Evolutionary conservation across 2,888 invertebrate genomes (phyloP), one percentile per base, ranked within the genome.

Genomic region (Drosophila recens): DNA sequence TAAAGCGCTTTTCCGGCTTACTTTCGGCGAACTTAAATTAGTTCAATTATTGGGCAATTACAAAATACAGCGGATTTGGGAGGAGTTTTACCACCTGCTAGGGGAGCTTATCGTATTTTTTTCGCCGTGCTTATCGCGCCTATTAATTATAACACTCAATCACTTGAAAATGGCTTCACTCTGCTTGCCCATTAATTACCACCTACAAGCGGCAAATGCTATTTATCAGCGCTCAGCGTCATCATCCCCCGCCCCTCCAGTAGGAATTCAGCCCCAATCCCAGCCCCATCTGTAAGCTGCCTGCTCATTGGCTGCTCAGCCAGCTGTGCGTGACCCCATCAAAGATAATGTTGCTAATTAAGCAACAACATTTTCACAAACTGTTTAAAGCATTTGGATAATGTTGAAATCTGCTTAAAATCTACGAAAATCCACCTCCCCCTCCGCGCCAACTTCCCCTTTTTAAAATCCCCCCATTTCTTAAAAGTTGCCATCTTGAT

Each of bases 281-380:
- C 27, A 8, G 27, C 15, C 27, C 42, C 57, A 33, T 11, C 33
- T 11, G 4, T 5, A n/a, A 33, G 27, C 46, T 38, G n/a, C 23
- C 15, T n/a, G 48, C 57, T 53, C 33, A 17, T 52, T 46, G 57
- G 45, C 45, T 73, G 79, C 67, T 58, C 57, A 65, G 57, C 71
- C 58, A 67, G 57, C 64, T 79, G 75, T 67, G 66, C 80, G 75
- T 75, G 84, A 86, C 75, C 75, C 80, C 84, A 87, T 85, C 84
- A 87, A 75, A 68, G 79, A 73, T 89, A 85, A 85, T 89, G 87
- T 73, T 71, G 87, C 87, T 81, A 85, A 85, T 85, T 85, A 85
- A 84, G 81, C 84, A 72, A 74, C 73, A 87, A 75, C 76, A 64
- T 80, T 83, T 72, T 78, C 68, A 57, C 56, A 65, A 67, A 87